A percentile compares a stretch with the other conserved stretches of the same genome.
Conservation (phyloP, 2,797 vertebrate genomes). For the Rhinichthys osculus region DNA sequence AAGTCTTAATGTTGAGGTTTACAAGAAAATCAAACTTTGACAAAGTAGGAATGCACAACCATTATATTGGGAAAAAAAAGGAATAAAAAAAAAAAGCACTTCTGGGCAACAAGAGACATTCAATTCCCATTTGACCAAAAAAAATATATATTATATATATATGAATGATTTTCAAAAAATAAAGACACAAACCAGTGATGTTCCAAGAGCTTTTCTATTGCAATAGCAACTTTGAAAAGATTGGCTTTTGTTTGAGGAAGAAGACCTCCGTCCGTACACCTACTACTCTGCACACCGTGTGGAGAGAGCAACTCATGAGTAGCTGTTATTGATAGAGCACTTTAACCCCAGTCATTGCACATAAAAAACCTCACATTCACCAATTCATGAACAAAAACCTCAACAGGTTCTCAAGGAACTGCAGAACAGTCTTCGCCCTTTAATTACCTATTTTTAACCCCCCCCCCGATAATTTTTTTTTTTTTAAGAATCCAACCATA, state of each 20-base stretch:
- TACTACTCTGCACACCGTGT: slow-evolving; percentile 8
- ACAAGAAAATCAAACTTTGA: not conserved
- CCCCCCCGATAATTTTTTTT: too few relatives aligned
- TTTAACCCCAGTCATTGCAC: slow-evolving; percentile 51
- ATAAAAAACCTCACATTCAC: slow-evolving; percentile 29
- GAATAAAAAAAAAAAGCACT: not conserved
- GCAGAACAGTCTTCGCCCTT: slow-evolving; percentile 9
- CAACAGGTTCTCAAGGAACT: not conserved
- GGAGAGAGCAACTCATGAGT: slow-evolving; percentile 54
- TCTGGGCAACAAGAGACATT: not conserved
- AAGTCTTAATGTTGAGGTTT: not conserved
- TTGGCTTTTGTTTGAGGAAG: not conserved
- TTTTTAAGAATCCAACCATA: not conserved
- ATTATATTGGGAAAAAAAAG: not conserved
- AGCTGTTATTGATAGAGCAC: slow-evolving; percentile 51
- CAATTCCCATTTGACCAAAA: not conserved
- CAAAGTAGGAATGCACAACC: not conserved
- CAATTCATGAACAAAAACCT: slow-evolving; percentile 9
- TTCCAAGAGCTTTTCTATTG: slow-evolving; percentile 2
- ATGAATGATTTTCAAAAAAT: not conserved
- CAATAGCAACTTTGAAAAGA: slow-evolving; percentile 4
- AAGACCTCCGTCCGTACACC: not conserved
- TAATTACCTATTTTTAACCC: not conserved
- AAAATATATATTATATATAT: too few relatives aligned
- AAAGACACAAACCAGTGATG: not conserved